phyloP scores from a whole-genome alignment of 2,797 vertebrate genomes.

The Graptemys geographica region DNA sequence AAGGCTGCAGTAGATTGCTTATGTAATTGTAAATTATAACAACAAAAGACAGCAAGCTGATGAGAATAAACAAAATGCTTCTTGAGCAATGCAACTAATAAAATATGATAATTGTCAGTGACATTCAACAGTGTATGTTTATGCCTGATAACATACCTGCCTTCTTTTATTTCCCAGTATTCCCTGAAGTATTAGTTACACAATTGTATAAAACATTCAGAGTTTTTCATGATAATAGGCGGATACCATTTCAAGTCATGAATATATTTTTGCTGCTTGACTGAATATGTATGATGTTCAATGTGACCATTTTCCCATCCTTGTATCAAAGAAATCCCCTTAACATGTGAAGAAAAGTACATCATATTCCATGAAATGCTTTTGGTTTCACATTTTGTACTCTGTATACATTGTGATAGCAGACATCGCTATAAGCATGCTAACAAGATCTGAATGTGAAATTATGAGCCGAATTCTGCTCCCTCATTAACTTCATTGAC shows the following conservation, averaged over 20 bases:
- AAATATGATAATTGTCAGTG: constrained; percentile 67
- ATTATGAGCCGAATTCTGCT: not conserved
- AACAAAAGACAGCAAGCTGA: constrained; percentile 59
- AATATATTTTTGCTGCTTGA: constrained; percentile 74
- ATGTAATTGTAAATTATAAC: constrained; percentile 43
- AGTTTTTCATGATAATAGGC: constrained; percentile 65
- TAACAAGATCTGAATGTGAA: not conserved
- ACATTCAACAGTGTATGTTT: constrained; percentile 27
- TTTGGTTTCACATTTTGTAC: constrained; percentile 19
- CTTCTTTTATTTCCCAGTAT: constrained; percentile 76
- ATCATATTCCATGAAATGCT: constrained; percentile 30
- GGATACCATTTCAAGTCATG: constrained; percentile 72
- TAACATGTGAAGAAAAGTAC: constrained; percentile 52
- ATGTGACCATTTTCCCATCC: constrained; percentile 55
- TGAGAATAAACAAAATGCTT: constrained; percentile 76
- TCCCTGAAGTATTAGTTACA: constrained; percentile 74
- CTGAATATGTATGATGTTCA: constrained; percentile 66
- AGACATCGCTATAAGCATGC: not conserved
- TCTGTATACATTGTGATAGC: not conserved
- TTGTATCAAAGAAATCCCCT: constrained; percentile 64
- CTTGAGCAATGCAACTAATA: constrained; percentile 65
- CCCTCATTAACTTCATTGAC: not conserved
- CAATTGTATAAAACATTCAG: constrained; percentile 63
- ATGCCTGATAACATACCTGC: constrained; percentile 60
- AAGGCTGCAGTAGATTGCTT: constrained; percentile 58